Evolutionary conservation across 2,888 invertebrate species (phyloP).

Genomic region (Aspidiotus rigidus): DNA sequence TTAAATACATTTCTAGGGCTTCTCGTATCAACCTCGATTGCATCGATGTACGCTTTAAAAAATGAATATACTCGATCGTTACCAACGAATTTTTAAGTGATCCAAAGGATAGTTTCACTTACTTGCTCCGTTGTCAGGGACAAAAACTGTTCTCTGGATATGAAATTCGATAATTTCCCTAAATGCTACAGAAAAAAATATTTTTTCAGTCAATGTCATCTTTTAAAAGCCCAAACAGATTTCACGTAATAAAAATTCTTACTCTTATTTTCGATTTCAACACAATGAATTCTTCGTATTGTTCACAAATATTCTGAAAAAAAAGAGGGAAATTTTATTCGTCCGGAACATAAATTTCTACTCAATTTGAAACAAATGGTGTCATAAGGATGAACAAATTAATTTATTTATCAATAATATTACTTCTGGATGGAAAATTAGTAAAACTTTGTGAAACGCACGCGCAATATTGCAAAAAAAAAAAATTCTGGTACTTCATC

Average conservation of each 20-base stretch:
- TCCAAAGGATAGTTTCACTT: slow-evolving; percentile 6
- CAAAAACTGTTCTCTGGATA: slow-evolving; percentile 36
- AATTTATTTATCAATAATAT: too few relatives aligned
- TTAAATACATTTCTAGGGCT: slow-evolving; percentile 38
- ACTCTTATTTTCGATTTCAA: slow-evolving; percentile 34
- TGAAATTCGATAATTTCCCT: slow-evolving; percentile 33
- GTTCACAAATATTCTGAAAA: slow-evolving; percentile 33
- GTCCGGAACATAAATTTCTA: too few relatives aligned
- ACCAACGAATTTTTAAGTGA: neutral
- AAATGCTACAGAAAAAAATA: slow-evolving; percentile 19
- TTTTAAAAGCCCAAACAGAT: neutral
- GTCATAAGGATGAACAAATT: too few relatives aligned
- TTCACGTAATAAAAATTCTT: neutral
- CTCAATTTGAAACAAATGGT: too few relatives aligned
- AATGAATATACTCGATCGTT: neutral
- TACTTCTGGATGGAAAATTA: too few relatives aligned
- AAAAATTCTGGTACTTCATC: too few relatives aligned
- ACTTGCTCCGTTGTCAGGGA: slow-evolving; percentile 36
- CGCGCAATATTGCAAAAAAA: too few relatives aligned
- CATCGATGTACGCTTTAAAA: slow-evolving; percentile 37
- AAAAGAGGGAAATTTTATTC: neutral
- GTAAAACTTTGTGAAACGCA: too few relatives aligned
- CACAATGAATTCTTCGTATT: slow-evolving; percentile 36
- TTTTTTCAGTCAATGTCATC: neutral
- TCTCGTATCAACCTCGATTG: slow-evolving; percentile 38